Evolutionary conservation across 2,113 vertebrate genomes (phyloP).

Genomic region (Embiotoca jacksoni): DNA sequence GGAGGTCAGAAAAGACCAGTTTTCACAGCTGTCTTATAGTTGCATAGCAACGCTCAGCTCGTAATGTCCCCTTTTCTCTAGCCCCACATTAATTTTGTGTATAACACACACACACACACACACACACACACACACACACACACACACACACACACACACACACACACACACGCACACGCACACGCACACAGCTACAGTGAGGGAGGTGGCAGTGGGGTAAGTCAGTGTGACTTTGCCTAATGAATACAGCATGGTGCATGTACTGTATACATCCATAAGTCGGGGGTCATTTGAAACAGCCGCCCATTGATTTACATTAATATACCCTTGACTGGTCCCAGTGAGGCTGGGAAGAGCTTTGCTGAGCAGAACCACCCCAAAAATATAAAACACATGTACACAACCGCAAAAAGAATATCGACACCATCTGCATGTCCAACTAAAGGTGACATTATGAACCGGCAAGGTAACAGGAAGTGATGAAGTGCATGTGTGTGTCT

Average conservation of each 20-base stretch:
- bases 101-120: neutral
- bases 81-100: too few species aligned
- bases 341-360: slow-evolving; percentile 45
- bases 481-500: neutral
- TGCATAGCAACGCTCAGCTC: slow-evolving; percentile 60
- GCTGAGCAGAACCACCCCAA: slow-evolving; percentile 56
- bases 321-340: slow-evolving; percentile 59
- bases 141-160: neutral
- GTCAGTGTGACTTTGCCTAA: slow-evolving; percentile 70
- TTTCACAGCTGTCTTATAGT: slow-evolving; percentile 48
- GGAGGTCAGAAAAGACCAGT: slow-evolving; percentile 38
- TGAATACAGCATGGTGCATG: slow-evolving; percentile 57
- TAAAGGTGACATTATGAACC: slow-evolving; percentile 42
- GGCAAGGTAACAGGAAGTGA: neutral
- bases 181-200: neutral
- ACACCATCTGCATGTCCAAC: slow-evolving; percentile 13
- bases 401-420: neutral
- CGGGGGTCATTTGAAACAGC: slow-evolving; percentile 63
- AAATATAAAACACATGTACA: slow-evolving; percentile 19
- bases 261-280: slow-evolving; percentile 45
- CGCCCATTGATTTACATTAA: slow-evolving; percentile 68
- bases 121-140: neutral
- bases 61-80: slow-evolving; percentile 13
- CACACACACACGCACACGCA: neutral
- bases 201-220: slow-evolving; percentile 53